These are phyloP conservation scores for Leucophenga montana DNA, from an alignment of 2,888 invertebrate species.

Conservation along the genomic window DNA sequence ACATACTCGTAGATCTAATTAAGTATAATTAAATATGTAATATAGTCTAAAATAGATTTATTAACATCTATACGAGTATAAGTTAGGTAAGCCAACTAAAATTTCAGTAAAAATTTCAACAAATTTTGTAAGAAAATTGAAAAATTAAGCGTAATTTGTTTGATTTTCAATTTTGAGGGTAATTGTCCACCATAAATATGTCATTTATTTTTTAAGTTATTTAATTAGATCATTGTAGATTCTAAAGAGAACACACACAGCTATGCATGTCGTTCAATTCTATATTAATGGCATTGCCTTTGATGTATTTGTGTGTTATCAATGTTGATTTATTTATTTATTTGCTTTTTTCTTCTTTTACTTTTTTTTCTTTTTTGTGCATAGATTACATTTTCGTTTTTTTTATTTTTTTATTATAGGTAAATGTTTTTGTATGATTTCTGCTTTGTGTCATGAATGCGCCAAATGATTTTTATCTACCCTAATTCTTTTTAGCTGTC, in stretches of 20 bases:
- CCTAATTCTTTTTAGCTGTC: constrained; percentile 24
- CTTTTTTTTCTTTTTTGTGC: not conserved
- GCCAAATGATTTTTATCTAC: constrained; percentile 29
- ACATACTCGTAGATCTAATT: no score
- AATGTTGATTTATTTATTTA: not conserved
- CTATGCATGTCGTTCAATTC: not conserved
- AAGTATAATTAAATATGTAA: no score
- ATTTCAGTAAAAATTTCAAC: no score
- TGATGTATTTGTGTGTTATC: constrained; percentile 17
- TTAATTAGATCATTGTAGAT: no score
- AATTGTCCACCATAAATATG: no score
- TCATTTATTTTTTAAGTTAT: no score
- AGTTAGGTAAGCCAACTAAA: no score
- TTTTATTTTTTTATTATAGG: not conserved
- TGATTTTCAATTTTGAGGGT: no score
- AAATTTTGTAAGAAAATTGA: no score
- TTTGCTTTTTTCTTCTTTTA: not conserved
- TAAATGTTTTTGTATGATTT: not conserved
- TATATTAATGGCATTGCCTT: not conserved
- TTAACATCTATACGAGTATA: no score
- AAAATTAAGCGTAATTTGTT: no score
- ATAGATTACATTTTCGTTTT: not conserved
- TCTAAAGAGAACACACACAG: not conserved
- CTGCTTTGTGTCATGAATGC: constrained; percentile 16
- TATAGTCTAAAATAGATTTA: no score